phyloP scores from a whole-genome alignment of 2,888 invertebrate species.

The Cantharis nigra region DNA sequence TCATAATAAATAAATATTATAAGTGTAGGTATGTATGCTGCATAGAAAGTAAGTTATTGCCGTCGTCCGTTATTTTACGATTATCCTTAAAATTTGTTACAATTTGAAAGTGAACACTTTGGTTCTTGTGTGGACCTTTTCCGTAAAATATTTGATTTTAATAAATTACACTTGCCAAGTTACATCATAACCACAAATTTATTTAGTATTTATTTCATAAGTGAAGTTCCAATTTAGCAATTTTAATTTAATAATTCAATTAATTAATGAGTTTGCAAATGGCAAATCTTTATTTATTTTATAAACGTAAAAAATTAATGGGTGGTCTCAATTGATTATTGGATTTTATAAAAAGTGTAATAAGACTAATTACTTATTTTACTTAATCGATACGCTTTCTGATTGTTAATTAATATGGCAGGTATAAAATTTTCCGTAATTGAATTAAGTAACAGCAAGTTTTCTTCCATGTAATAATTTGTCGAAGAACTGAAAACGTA shows the following conservation, averaged over 20 bases:
- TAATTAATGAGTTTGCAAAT: slow-evolving; percentile 12
- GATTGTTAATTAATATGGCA: not conserved
- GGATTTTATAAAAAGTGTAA: not conserved
- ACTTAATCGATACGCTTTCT: slow-evolving; percentile 1
- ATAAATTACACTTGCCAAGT: not conserved
- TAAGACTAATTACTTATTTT: not conserved
- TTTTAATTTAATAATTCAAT: slow-evolving; percentile 10
- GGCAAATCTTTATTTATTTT: slow-evolving; percentile 12
- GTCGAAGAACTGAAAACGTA: not conserved
- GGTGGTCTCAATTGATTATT: slow-evolving; percentile 19
- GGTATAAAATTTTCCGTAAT: not conserved
- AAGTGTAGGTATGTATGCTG: not conserved
- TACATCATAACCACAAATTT: not conserved
- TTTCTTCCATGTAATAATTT: not conserved
- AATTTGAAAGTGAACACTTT: not conserved
- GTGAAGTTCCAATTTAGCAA: slow-evolving; percentile 8
- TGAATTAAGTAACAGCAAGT: not conserved
- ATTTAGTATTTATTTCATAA: not conserved
- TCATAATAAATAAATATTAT: not conserved
- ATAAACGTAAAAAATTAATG: slow-evolving; percentile 11
- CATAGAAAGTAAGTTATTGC: not conserved
- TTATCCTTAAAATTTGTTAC: not conserved
- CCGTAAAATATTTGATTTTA: not conserved
- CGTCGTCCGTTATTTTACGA: not conserved
- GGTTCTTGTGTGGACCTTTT: not conserved